Conservation (phyloP, 1,140 invertebrate genomes). For the Argopecten irradians region DNA sequence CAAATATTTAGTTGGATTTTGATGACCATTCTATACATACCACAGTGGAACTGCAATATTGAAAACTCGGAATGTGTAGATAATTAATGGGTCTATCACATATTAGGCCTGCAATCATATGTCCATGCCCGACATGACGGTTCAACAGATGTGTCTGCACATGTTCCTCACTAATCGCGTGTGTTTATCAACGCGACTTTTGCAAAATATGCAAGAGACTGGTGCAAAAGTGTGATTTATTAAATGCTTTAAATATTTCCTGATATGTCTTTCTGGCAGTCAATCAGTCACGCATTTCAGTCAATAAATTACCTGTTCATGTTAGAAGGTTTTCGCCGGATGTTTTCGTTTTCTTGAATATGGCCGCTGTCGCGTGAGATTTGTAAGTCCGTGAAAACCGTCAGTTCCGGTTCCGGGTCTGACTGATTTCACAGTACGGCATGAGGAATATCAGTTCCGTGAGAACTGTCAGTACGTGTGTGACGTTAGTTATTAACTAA, state of each 20-base stretch:
- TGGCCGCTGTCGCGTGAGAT: too few relatives aligned
- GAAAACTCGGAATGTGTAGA: too few relatives aligned
- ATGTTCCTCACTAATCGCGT: not conserved
- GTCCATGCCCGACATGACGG: not conserved
- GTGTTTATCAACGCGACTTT: not conserved
- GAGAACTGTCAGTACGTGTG: too few relatives aligned
- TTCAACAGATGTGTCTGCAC: conserved; percentile 11
- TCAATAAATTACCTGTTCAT: not conserved
- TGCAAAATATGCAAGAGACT: too few relatives aligned
- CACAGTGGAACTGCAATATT: not conserved
- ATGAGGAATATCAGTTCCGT: too few relatives aligned
- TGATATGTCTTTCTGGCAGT: not conserved
- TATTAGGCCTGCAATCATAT: not conserved
- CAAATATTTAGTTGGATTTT: too few relatives aligned
- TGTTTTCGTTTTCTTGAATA: conserved; percentile 23
- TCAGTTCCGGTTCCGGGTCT: too few relatives aligned
- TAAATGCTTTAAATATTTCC: not conserved
- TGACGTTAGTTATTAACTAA: too few relatives aligned
- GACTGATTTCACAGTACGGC: too few relatives aligned
- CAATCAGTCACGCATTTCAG: not conserved
- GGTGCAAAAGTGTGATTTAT: not conserved
- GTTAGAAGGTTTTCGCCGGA: not conserved
- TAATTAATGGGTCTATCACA: not conserved
- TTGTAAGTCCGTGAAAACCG: too few relatives aligned
- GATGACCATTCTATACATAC: not conserved